phyloP scores from a whole-genome alignment of 2,888 invertebrate species.

The Marronus borbonicus region DNA sequence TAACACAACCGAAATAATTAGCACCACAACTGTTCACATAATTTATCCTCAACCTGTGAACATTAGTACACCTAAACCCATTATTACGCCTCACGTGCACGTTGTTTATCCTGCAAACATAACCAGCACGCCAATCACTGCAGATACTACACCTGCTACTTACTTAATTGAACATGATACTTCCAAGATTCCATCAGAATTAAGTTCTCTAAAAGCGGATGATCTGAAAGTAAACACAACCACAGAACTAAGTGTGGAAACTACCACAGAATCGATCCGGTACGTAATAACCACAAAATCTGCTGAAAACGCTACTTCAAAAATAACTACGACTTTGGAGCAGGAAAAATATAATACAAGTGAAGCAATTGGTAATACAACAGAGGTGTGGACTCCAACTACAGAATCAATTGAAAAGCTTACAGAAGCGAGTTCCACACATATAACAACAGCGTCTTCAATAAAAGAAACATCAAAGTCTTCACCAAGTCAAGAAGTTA shows the following conservation, averaged over 20 bases:
- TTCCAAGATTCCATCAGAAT: constrained; percentile 3
- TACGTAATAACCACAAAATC: neutral
- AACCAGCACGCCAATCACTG: neutral
- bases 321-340: constrained; percentile 1
- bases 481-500: neutral
- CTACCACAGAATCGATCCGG: neutral
- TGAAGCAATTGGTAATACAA: too few species aligned
- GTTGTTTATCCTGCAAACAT: neutral
- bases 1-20: constrained; percentile 28
- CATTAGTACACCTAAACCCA: constrained; percentile 32
- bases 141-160: neutral
- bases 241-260: neutral
- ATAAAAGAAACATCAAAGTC: constrained; percentile 5
- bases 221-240: neutral
- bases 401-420: neutral
- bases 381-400: too few species aligned
- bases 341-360: neutral
- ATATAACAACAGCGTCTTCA: neutral
- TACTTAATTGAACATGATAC: neutral
- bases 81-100: neutral
- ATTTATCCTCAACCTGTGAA: constrained; percentile 7
- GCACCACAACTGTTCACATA: neutral
- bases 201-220: neutral
- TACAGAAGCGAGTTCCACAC: constrained; percentile 6
- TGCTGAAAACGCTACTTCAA: neutral